Percentiles rank a stretch among this genome's conserved stretches.
These are phyloP conservation scores for Troides aeacus DNA, from an alignment of 2,888 invertebrate species.

Conservation along the genomic window DNA sequence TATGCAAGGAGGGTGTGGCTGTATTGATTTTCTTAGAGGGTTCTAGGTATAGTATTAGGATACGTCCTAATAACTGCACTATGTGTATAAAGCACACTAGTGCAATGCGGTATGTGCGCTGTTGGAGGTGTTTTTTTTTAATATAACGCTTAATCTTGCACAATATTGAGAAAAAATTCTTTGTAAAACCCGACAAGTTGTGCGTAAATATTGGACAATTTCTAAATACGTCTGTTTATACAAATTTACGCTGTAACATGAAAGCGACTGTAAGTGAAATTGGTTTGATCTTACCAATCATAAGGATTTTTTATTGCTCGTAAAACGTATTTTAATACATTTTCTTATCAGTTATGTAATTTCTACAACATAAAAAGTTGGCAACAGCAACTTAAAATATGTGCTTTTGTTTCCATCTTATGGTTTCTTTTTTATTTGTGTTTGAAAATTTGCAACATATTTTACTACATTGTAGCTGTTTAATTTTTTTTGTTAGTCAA, in stretches of 20 bases:
- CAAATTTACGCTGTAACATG: constrained; percentile 22
- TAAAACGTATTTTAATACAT: constrained; percentile 63
- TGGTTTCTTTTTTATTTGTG: constrained; percentile 2
- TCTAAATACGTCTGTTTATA: constrained; percentile 6
- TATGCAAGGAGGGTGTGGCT: constrained; percentile 80
- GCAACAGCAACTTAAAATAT: constrained; percentile 38
- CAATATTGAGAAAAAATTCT: constrained; percentile 15
- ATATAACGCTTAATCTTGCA: constrained; percentile 26
- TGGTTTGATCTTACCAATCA: constrained; percentile 34
- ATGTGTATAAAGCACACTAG: constrained; percentile 54
- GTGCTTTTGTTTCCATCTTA: constrained; percentile 14
- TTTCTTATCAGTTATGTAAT: constrained; percentile 70
- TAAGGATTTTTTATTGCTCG: constrained; percentile 46
- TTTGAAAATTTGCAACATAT: no score
- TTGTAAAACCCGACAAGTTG: background rate
- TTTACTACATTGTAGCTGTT: no score
- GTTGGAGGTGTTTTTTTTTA: constrained; percentile 40
- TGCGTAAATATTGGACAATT: background rate
- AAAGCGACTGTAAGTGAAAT: constrained; percentile 19
- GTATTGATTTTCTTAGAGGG: constrained; percentile 79
- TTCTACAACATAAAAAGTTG: constrained; percentile 52
- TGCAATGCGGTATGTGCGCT: constrained; percentile 56
- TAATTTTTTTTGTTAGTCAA: constrained; percentile 51
- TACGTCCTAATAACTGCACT: constrained; percentile 71
- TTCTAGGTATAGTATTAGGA: constrained; percentile 74